Conservation (phyloP, 1,140 invertebrate genomes). For the Acromyrmex echinatior region DNA sequence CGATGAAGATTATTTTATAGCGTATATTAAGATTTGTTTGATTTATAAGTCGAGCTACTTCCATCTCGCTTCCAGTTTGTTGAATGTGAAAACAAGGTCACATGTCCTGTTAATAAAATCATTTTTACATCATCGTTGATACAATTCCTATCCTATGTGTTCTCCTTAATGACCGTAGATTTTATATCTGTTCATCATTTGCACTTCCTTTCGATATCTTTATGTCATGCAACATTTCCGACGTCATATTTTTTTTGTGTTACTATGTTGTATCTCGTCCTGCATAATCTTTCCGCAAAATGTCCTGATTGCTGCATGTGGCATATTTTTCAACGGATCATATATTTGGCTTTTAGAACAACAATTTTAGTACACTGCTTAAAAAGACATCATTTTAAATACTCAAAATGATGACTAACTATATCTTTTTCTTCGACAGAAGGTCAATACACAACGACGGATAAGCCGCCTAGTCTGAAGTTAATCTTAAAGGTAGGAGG, state of each 20-base stretch:
- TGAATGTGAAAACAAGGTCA: conserved; percentile 84
- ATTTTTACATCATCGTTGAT: conserved; percentile 47
- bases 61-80: conserved; percentile 85
- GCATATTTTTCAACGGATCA: conserved; percentile 59
- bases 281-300: conserved; percentile 71
- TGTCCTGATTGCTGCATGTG: conserved; percentile 74
- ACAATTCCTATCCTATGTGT: conserved; percentile 32
- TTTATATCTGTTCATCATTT: conserved; percentile 64
- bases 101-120: conserved; percentile 72
- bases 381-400: not conserved
- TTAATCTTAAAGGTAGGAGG: conserved; percentile 94
- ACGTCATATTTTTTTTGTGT: conserved; percentile 4
- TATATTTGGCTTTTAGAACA: conserved; percentile 73
- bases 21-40: conserved; percentile 77
- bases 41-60: conserved; percentile 79
- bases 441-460: conserved; percentile 84
- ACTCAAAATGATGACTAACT: not conserved
- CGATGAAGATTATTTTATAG: conserved; percentile 70
- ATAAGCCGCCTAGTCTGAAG: conserved; percentile 90
- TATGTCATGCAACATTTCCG: conserved; percentile 53
- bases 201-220: conserved; percentile 44
- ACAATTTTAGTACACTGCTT: conserved; percentile 54
- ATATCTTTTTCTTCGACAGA: conserved; percentile 71
- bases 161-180: conserved; percentile 69
- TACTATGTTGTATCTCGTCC: conserved; percentile 52